These are phyloP conservation scores for Diarsia dahlii DNA, from an alignment of 2,888 invertebrate species.

Conservation along the genomic window DNA sequence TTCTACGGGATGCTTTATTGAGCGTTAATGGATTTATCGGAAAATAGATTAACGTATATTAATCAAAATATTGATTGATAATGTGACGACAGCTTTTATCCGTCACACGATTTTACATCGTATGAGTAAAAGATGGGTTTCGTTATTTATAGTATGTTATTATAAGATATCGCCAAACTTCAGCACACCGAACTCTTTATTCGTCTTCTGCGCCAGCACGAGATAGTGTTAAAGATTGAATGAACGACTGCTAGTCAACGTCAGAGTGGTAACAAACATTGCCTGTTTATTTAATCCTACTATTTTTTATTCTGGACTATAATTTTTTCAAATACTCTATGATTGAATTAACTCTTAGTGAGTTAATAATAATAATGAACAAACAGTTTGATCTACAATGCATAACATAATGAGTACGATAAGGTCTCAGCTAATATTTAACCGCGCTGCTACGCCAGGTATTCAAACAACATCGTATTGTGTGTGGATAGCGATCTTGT, in stretches of 20 bases:
- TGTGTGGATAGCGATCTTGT: constrained; percentile 28
- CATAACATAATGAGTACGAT: not conserved
- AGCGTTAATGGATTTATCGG: not conserved
- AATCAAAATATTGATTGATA: constrained; percentile 2
- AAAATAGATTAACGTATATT: not conserved
- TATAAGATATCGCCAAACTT: not conserved
- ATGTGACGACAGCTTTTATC: not conserved
- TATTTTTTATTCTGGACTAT: no score
- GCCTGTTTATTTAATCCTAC: no score
- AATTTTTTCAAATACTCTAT: no score
- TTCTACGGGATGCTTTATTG: not conserved
- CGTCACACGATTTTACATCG: not conserved
- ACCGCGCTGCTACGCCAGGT: constrained; percentile 9
- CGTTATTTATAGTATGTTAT: not conserved
- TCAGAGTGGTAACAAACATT: no score
- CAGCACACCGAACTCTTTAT: no score
- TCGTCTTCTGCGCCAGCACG: no score
- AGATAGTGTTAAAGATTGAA: no score
- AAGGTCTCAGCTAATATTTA: constrained; percentile 9
- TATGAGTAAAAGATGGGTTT: no score
- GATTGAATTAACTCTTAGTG: no score
- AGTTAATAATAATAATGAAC: no score
- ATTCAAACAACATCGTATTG: constrained; percentile 26
- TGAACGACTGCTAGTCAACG: no score
- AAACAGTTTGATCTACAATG: not conserved